Conservation (phyloP, 2,113 vertebrate genomes). For the Corythornis vintsioides region DNA sequence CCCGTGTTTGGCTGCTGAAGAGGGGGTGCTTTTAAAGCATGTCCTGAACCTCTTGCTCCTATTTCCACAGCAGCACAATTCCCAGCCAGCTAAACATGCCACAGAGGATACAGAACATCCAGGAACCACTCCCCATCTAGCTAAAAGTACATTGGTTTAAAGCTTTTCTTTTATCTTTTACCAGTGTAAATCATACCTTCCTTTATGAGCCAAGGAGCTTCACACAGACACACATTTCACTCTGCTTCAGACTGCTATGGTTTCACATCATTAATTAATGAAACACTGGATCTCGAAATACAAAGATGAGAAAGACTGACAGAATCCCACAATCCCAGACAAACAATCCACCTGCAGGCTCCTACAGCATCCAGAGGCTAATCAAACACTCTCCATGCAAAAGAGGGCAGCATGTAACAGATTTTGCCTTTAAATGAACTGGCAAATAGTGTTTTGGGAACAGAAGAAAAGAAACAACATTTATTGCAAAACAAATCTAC, state of each 20-base stretch:
- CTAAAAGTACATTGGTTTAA: neutral
- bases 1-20: neutral
- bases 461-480: neutral
- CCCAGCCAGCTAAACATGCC: neutral
- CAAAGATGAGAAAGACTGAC: neutral
- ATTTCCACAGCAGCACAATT: neutral
- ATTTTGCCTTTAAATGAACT: neutral
- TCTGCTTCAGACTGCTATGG: neutral
- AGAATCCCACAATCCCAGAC: neutral
- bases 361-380: neutral
- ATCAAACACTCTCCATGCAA: neutral
- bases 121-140: neutral
- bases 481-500: conserved; percentile 29
- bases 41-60: neutral
- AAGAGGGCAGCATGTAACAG: neutral
- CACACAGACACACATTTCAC: neutral
- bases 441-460: conserved; percentile 8
- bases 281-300: neutral
- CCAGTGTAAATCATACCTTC: neutral
- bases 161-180: neutral
- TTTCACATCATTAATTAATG: neutral
- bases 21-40: neutral
- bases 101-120: neutral
- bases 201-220: neutral
- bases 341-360: neutral